These are phyloP conservation scores for Rhysida immarginata DNA, from an alignment of 1,140 invertebrate species.

Conservation along the genomic window DNA sequence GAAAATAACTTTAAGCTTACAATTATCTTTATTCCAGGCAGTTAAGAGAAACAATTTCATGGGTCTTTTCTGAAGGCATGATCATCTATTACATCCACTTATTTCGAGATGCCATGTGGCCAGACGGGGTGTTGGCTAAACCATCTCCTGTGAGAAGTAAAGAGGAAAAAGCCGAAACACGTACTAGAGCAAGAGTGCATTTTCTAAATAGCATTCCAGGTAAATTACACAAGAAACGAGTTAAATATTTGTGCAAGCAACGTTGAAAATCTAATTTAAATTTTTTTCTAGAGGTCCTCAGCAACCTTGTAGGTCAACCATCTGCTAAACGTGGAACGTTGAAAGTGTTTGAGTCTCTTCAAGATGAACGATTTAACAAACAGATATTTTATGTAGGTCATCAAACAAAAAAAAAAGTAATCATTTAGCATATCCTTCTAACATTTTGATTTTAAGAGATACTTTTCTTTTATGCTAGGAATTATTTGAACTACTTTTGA, in stretches of 20 bases:
- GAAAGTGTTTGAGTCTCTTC: constrained; percentile 73
- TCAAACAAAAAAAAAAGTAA: no score
- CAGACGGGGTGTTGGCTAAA: constrained; percentile 50
- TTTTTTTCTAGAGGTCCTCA: constrained; percentile 44
- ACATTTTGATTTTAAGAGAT: no score
- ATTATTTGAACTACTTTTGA: constrained; percentile 50
- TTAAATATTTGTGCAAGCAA: no score
- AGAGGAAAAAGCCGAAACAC: constrained; percentile 46
- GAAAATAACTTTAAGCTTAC: no score
- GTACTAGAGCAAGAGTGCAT: constrained; percentile 28
- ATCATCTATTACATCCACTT: constrained; percentile 69
- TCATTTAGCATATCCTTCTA: no score
- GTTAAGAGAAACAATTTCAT: constrained; percentile 68
- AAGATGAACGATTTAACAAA: constrained; percentile 73
- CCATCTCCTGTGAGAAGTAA: constrained; percentile 39
- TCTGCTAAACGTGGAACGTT: constrained; percentile 62
- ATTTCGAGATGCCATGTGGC: constrained; percentile 75
- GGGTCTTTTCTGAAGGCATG: constrained; percentile 79
- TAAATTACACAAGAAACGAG: no score
- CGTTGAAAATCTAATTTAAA: no score
- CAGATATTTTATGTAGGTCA: constrained; percentile 82
- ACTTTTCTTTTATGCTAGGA: no score
- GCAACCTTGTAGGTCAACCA: constrained; percentile 66
- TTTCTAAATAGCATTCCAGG: constrained; percentile 26
- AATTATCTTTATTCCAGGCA: no score